Percentiles rank a stretch among this genome's conserved stretches.
These are phyloP conservation scores for Nasonovia ribisnigri DNA, from an alignment of 2,888 invertebrate genomes.

Conservation along the genomic window DNA sequence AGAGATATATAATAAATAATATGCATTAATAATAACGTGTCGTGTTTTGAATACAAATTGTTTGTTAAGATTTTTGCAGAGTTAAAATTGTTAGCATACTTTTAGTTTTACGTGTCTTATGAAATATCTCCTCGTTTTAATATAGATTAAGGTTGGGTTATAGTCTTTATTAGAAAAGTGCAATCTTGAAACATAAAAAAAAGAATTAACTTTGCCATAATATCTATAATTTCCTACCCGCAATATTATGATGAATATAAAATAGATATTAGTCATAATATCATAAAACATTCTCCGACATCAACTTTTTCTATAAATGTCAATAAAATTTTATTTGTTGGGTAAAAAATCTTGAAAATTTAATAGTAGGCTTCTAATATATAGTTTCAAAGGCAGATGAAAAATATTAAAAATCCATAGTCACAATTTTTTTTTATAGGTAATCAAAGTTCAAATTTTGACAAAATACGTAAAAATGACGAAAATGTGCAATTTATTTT, in stretches of 20 bases:
- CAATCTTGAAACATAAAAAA: not conserved
- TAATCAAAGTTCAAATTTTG: too few relatives aligned
- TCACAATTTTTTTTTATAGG: too few relatives aligned
- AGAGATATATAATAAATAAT: not conserved
- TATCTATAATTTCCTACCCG: not conserved
- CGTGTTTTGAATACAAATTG: not conserved
- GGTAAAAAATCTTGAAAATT: too few relatives aligned
- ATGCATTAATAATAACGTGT: not conserved
- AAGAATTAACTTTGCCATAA: not conserved
- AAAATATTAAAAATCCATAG: too few relatives aligned
- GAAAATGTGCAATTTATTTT: too few relatives aligned
- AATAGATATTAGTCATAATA: too few relatives aligned
- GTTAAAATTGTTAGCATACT: not conserved
- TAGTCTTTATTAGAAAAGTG: not conserved
- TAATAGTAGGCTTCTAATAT: too few relatives aligned
- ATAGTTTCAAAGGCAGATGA: too few relatives aligned
- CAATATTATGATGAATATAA: not conserved
- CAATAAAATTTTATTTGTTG: too few relatives aligned
- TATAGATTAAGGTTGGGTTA: not conserved
- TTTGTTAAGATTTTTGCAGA: not conserved
- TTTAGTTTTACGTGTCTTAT: not conserved
- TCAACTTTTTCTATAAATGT: too few relatives aligned
- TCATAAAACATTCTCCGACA: not conserved
- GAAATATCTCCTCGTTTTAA: not conserved
- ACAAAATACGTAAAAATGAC: too few relatives aligned